Conservation (phyloP, 1,140 invertebrate genomes). For the Samia ricini region DNA sequence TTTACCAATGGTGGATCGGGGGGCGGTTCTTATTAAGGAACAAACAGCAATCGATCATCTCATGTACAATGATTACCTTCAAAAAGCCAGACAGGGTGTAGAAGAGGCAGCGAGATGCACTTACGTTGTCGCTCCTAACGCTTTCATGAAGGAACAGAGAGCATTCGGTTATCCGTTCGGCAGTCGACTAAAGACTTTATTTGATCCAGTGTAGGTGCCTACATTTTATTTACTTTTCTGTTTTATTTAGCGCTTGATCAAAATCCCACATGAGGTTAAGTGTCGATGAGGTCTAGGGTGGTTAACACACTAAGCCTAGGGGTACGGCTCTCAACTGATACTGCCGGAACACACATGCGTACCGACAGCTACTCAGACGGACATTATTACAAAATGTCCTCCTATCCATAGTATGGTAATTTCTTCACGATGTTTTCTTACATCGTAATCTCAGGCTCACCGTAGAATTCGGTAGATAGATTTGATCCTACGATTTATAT, state of each 20-base stretch:
- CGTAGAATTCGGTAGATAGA: no score
- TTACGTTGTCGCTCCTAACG: slow-evolving; percentile 83
- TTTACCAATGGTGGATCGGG: slow-evolving; percentile 67
- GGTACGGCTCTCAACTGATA: no score
- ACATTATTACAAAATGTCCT: no score
- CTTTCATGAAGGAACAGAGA: slow-evolving; percentile 80
- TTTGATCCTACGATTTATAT: no score
- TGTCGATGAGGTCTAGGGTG: no score
- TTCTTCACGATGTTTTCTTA: no score
- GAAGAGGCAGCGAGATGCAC: slow-evolving; percentile 82
- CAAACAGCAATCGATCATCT: slow-evolving; percentile 80
- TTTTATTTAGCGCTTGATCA: not conserved
- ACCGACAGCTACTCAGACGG: no score
- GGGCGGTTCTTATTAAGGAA: slow-evolving; percentile 83
- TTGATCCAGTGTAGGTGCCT: slow-evolving; percentile 86
- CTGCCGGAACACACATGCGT: no score
- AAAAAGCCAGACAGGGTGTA: slow-evolving; percentile 77
- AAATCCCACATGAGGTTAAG: no score
- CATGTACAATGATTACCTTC: slow-evolving; percentile 83
- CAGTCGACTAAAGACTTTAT: slow-evolving; percentile 78
- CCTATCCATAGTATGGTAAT: no score
- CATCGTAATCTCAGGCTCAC: no score
- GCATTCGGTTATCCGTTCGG: slow-evolving; percentile 84
- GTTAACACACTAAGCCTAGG: no score
- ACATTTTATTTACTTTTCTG: slow-evolving; percentile 12